phyloP scores from a whole-genome alignment of 2,797 vertebrate species.

The Vipera ursinii region DNA sequence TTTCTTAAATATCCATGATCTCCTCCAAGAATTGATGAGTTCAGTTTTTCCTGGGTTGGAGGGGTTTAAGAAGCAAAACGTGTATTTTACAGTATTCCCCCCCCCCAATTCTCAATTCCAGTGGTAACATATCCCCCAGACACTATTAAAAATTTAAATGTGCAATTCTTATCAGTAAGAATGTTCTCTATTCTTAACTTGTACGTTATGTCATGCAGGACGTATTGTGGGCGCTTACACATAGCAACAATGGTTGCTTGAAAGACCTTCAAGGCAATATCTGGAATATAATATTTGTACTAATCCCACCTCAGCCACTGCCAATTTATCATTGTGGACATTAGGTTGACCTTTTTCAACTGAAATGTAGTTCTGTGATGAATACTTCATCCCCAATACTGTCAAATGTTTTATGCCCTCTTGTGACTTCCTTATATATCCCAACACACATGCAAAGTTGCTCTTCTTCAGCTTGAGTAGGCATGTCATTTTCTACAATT shows the following conservation, averaged over 20 bases:
- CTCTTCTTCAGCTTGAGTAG: background rate
- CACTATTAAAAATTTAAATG: background rate
- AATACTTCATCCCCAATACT: background rate
- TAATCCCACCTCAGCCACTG: background rate
- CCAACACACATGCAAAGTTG: background rate
- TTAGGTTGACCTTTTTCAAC: background rate
- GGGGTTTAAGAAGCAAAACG: background rate
- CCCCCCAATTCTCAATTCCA: background rate
- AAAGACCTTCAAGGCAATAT: background rate
- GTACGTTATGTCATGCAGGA: background rate
- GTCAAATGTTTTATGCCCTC: background rate
- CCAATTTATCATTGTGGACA: background rate
- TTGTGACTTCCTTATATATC: background rate
- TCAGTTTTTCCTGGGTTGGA: background rate
- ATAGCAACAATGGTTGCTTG: background rate
- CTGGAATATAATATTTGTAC: background rate
- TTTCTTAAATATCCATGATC: background rate
- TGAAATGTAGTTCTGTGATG: background rate
- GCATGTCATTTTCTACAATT: background rate
- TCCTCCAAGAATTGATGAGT: background rate
- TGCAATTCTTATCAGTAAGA: background rate
- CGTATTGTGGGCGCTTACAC: background rate
- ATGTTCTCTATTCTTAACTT: background rate
- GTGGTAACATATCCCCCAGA: background rate
- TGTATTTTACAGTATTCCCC: background rate